Conservation (phyloP, 2,113 vertebrate genomes). For the Procavia capensis region DNA sequence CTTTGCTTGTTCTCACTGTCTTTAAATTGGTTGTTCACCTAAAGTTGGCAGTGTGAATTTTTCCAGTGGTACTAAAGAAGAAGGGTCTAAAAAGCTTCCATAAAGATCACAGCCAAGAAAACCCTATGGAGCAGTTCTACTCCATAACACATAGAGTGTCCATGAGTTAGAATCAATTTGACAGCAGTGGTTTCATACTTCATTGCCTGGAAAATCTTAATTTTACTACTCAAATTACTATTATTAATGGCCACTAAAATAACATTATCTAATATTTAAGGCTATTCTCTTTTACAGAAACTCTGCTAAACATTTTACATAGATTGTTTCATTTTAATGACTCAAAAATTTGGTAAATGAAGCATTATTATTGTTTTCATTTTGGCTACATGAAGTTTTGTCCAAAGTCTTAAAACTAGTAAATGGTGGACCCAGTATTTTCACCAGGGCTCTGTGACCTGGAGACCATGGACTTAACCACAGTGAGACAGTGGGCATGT, state of each 20-base stretch:
- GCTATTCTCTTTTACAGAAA: neutral
- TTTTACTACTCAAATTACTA: neutral
- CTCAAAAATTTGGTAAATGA: neutral
- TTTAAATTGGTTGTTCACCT: neutral
- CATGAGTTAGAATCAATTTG: neutral
- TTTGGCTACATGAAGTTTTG: neutral
- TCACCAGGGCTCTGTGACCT: neutral
- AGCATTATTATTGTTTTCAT: neutral
- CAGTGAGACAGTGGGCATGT: fast-evolving
- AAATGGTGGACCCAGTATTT: neutral
- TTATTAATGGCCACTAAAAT: neutral
- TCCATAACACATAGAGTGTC: neutral
- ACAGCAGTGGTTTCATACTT: neutral
- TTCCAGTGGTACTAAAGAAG: neutral
- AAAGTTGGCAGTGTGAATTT: neutral
- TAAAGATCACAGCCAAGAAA: neutral
- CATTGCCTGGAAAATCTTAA: neutral
- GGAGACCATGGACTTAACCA: neutral
- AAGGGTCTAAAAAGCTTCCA: neutral
- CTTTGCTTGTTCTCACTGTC: neutral
- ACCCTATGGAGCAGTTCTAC: neutral
- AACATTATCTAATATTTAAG: neutral
- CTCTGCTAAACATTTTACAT: neutral
- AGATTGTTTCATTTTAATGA: neutral
- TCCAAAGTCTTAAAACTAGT: neutral